These are phyloP conservation scores for Neuroterus valhalla DNA, from an alignment of 1,140 invertebrate species.

Conservation along the genomic window DNA sequence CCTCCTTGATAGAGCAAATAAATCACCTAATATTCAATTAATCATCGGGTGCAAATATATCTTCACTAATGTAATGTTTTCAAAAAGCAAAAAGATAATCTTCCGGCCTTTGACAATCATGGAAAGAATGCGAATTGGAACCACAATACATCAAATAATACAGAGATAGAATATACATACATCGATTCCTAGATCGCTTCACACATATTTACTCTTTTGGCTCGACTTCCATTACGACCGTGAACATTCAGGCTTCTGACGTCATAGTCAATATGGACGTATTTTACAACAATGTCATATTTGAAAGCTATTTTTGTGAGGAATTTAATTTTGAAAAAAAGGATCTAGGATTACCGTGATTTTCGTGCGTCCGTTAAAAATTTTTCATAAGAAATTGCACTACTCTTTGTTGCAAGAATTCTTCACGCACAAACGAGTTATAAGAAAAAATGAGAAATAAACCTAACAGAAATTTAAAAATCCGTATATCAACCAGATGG, in stretches of 20 bases:
- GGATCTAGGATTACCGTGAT: background rate
- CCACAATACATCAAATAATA: background rate
- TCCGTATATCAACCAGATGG: too few relatives aligned
- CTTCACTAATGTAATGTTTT: too few relatives aligned
- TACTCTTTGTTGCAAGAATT: slow-evolving; percentile 34
- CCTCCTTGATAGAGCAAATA: background rate
- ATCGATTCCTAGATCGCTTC: too few relatives aligned
- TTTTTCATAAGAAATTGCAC: background rate
- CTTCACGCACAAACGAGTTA: too few relatives aligned
- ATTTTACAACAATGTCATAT: slow-evolving; percentile 6
- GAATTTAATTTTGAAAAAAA: background rate
- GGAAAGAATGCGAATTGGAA: background rate
- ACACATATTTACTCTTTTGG: slow-evolving; percentile 11
- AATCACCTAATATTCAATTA: background rate
- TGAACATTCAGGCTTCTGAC: background rate
- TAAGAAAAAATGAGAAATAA: too few relatives aligned
- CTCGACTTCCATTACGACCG: slow-evolving; percentile 1
- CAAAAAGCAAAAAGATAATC: background rate
- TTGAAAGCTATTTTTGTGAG: background rate
- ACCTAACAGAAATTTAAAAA: too few relatives aligned
- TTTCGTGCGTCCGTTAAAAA: background rate
- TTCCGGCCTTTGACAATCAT: background rate
- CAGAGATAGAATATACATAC: background rate
- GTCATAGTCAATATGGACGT: slow-evolving; percentile 3
- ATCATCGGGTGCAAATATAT: too few relatives aligned